phyloP scores from a whole-genome alignment of 2,797 vertebrate genomes.

The Tragopan temminckii region DNA sequence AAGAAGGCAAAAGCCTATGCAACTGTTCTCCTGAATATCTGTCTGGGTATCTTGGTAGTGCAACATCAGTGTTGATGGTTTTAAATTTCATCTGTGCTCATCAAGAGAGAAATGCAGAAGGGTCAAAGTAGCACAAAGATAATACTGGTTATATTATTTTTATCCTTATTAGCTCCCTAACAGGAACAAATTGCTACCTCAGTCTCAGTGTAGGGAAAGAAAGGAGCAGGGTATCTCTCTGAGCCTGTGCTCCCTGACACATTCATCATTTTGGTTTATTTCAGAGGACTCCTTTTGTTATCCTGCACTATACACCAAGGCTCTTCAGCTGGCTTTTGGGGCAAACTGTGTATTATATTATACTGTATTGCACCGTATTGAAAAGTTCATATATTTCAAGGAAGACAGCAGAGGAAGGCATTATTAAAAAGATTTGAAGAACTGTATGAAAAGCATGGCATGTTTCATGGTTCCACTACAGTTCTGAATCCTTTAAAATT shows the following conservation, averaged over 20 bases:
- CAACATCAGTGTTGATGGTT: neutral
- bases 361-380: neutral
- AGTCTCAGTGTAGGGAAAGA: neutral
- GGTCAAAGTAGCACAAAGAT: neutral
- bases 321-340: neutral
- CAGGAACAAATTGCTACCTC: neutral
- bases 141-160: neutral
- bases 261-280: neutral
- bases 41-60: neutral
- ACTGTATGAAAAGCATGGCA: neutral
- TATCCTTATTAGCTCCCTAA: neutral
- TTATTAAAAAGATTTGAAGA: neutral
- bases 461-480: neutral
- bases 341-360: neutral
- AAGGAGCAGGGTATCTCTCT: neutral
- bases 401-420: neutral
- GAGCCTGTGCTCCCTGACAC: neutral
- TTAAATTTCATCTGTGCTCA: neutral
- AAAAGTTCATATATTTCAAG: neutral
- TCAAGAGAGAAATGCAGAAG: neutral
- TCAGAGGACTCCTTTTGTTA: neutral
- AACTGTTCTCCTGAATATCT: neutral
- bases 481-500: neutral
- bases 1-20: neutral
- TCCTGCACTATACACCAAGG: neutral